phyloP scores from a whole-genome alignment of 2,113 vertebrate species.

The Strix aluco region DNA sequence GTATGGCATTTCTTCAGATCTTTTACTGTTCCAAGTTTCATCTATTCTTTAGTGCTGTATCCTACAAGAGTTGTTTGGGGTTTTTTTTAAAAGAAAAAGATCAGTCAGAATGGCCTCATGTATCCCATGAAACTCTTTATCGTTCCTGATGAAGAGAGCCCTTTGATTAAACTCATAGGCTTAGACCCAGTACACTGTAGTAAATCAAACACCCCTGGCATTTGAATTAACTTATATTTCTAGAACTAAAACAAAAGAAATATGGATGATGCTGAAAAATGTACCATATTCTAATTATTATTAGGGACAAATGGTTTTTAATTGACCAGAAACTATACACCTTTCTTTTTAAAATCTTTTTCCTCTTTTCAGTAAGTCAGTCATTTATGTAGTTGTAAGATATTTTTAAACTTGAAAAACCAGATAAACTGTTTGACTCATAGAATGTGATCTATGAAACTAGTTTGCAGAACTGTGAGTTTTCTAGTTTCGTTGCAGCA shows the following conservation, averaged over 20 bases:
- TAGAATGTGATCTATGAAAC: background rate
- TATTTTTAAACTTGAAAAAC: background rate
- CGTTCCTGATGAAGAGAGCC: background rate
- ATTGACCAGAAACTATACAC: background rate
- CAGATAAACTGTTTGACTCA: background rate
- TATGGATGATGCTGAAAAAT: background rate
- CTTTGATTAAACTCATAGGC: background rate
- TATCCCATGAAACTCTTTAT: background rate
- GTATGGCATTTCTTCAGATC: background rate
- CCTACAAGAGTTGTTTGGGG: background rate
- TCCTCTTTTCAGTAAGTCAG: background rate
- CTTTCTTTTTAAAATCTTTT: background rate
- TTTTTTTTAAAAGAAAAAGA: background rate
- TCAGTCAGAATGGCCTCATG: background rate
- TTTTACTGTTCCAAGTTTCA: background rate
- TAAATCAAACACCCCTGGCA: background rate
- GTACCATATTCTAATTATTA: background rate
- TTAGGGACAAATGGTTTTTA: background rate
- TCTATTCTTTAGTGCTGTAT: background rate
- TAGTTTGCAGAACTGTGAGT: background rate
- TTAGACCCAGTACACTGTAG: background rate
- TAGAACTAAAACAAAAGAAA: background rate
- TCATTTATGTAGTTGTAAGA: background rate
- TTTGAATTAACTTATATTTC: background rate
- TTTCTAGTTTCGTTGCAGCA: background rate